A percentile compares a stretch with the other conserved stretches of the same genome.
Conservation (phyloP, 2,113 vertebrate genomes). For the Limanda limanda region DNA sequence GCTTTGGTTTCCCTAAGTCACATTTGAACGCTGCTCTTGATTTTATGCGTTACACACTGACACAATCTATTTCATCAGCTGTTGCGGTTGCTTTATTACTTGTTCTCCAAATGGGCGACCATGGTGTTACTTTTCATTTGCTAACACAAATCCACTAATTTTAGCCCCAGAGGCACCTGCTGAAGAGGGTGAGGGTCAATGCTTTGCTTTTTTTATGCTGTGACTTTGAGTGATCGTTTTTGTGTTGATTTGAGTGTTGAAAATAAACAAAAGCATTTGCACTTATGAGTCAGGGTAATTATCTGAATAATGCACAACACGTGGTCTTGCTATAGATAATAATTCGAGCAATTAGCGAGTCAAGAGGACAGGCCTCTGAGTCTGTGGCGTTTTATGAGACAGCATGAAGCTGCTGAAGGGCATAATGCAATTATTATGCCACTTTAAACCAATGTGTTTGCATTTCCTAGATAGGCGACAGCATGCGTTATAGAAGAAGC, state of each 20-base stretch:
- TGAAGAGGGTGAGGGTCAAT: conserved; percentile 42
- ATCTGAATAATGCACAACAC: conserved; percentile 46
- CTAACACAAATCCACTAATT: conserved; percentile 47
- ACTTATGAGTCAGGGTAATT: conserved; percentile 53
- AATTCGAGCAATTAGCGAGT: conserved; percentile 42
- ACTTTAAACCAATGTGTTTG: conserved; percentile 29
- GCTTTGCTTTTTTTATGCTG: not conserved
- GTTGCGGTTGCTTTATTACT: conserved; percentile 23
- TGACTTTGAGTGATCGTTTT: conserved; percentile 24
- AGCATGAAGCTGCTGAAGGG: conserved; percentile 36
- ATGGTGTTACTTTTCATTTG: conserved; percentile 31
- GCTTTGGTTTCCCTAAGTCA: conserved; percentile 11
- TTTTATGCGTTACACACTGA: conserved; percentile 5
- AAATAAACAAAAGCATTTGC: conserved; percentile 34
- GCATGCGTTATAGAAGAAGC: conserved; percentile 20
- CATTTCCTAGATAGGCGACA: conserved; percentile 5
- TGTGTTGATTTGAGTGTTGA: conserved; percentile 30
- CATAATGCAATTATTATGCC: conserved; percentile 47
- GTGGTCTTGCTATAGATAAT: conserved; percentile 43
- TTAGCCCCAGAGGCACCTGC: conserved; percentile 47
- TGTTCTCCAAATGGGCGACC: conserved; percentile 9
- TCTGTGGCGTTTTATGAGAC: conserved; percentile 33
- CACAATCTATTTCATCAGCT: conserved; percentile 43
- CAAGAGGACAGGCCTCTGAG: conserved; percentile 30
- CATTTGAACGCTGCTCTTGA: conserved; percentile 12